Base-by-base conservation (phyloP, 2,888 invertebrate genomes). In the Macrosoma leucophasiata region DNA sequence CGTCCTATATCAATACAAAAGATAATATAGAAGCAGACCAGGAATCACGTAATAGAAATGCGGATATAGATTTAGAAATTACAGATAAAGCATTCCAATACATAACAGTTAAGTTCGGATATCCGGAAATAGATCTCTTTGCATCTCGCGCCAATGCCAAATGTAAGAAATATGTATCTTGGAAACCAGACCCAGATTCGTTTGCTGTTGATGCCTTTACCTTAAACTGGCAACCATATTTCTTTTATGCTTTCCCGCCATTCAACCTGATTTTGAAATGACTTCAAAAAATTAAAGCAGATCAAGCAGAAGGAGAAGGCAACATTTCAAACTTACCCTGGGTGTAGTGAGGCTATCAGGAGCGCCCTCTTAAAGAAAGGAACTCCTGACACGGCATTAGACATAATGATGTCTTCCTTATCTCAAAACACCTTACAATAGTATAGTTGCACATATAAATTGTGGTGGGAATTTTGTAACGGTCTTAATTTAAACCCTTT, bases 101-200 rank as follows among this genome's bases (percentile, higher is more conserved):
- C 0, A 36, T 46, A 5, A n/a, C 26, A 7, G 4, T 20, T 5
- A 20, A 31, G 7, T 36, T 49, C 7, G 49, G 45, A 11, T 3
- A 17, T 6, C 41, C 39, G 1, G 32, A 42, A 3, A 43, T 47
- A 2, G 40, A 45, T 23, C 21, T 46, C 10, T 50, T 47, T 19
- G 47, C 50, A 1, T 43, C 43, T 13, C 37, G 47, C 6, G 23
- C 3, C 15, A 47, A 47, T 34, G 25, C 38, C 13, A 47, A 47
- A 33, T 46, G 43, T 31, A 13, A 25, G 2, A 21, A 13, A 2
- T 46, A 19, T 30, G 21, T 42, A 4, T 44, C 42, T 10, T 44
- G 42, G 43, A 36, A 39, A 33, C 40, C 25, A 23, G 43, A 43
- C n/a, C 43, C 43, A 2, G 39, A 41, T 8, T 38, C 44, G 0